Percentiles rank a stretch among this genome's conserved stretches.
Evolutionary conservation across 2,113 vertebrate genomes (phyloP).

Genomic region (Cottus gobio): DNA sequence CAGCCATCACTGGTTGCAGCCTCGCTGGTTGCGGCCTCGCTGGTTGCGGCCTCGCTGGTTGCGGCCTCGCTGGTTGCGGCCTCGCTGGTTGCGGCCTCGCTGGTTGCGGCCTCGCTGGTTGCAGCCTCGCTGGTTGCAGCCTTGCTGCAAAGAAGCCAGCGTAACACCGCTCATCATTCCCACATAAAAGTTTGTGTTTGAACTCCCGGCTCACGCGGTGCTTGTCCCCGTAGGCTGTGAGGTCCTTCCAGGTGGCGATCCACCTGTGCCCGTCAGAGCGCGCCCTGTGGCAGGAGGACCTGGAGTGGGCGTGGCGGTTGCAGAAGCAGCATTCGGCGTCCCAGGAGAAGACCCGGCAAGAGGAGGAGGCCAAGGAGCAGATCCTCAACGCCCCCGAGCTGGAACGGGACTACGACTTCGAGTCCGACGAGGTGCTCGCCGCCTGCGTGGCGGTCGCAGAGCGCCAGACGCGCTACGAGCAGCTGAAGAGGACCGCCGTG

Average conservation of each 20-base stretch:
- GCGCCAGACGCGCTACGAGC: constrained; percentile 85
- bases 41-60: too few species aligned
- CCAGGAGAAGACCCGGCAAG: constrained; percentile 70
- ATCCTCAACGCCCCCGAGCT: constrained; percentile 82
- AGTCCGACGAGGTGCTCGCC: constrained; percentile 94
- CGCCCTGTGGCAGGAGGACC: constrained; percentile 92
- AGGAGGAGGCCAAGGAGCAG: constrained; percentile 71
- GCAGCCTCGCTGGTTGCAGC: too few species aligned
- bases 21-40: too few species aligned
- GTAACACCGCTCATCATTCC: too few species aligned
- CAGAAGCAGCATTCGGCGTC: constrained; percentile 83
- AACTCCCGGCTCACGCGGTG: too few species aligned
- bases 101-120: too few species aligned
- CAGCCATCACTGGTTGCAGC: too few species aligned
- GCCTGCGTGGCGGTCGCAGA: constrained; percentile 94
- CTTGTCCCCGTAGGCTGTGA: constrained; percentile 86
- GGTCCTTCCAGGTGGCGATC: constrained; percentile 93
- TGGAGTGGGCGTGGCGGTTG: constrained; percentile 89
- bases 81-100: too few species aligned
- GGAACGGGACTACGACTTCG: constrained; percentile 95
- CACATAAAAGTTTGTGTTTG: background rate
- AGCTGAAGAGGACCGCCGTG: constrained; percentile 79
- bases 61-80: too few species aligned
- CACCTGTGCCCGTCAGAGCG: constrained; percentile 90
- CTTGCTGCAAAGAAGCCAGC: too few species aligned